Conservation (phyloP, 2,113 vertebrate species). For the Elephantulus edwardii region DNA sequence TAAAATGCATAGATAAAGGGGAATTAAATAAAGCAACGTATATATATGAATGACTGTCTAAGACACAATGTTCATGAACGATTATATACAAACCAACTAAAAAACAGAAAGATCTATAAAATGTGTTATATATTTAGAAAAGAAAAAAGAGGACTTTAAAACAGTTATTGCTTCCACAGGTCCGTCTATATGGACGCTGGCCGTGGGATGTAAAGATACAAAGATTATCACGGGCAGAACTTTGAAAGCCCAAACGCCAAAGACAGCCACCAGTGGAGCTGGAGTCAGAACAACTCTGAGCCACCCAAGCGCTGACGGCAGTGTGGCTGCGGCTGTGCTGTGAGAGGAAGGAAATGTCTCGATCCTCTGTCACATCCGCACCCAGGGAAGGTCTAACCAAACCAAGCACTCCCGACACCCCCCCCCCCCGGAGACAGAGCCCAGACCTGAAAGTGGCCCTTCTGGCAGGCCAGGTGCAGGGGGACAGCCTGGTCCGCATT, state of each 20-base stretch:
- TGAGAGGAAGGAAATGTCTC: background rate
- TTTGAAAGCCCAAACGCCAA: background rate
- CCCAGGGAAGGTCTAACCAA: background rate
- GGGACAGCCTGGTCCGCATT: slow-evolving; percentile 87
- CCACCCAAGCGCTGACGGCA: background rate
- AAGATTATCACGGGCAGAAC: background rate
- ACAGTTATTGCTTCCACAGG: background rate
- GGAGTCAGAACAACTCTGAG: background rate
- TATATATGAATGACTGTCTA: too few relatives aligned
- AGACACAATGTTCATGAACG: too few relatives aligned
- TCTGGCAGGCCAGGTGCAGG: slow-evolving; percentile 94
- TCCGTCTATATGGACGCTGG: background rate
- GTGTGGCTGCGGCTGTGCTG: fast-evolving
- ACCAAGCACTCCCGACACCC: background rate
- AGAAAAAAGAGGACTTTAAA: background rate
- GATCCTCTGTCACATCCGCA: background rate
- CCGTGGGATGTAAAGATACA: background rate
- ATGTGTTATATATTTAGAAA: background rate
- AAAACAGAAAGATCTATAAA: background rate
- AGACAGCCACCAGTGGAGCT: background rate
- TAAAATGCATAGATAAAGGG: too few relatives aligned
- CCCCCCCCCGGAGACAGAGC: background rate
- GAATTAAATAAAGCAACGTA: too few relatives aligned
- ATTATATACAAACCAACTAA: too few relatives aligned
- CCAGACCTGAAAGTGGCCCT: slow-evolving; percentile 89